Percentiles rank a stretch among this genome's conserved stretches.
These are phyloP conservation scores for Drosophila subquinaria DNA, from an alignment of 2,888 invertebrate species.

Conservation along the genomic window DNA sequence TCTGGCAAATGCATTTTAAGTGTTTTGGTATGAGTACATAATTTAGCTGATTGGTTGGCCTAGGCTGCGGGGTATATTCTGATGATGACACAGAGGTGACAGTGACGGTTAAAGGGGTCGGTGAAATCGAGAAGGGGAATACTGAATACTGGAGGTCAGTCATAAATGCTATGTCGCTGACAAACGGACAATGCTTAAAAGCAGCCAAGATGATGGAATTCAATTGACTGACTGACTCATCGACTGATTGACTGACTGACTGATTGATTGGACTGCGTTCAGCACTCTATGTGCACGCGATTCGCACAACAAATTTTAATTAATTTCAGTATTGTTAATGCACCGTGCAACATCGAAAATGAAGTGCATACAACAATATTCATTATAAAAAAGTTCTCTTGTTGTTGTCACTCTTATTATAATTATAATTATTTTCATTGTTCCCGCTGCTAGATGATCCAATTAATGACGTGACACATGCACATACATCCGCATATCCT, in stretches of 20 bases:
- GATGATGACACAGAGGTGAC: not conserved
- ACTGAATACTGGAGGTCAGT: not conserved
- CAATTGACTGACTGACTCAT: conserved; percentile 21
- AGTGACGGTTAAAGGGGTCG: not conserved
- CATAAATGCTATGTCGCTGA: conserved; percentile 35
- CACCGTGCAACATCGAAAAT: conserved; percentile 25
- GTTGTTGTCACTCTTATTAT: conserved; percentile 28
- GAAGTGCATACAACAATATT: conserved; percentile 38
- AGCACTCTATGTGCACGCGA: not conserved
- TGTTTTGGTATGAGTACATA: conserved; percentile 33
- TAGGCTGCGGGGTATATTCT: not conserved
- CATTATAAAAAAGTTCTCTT: conserved; percentile 33
- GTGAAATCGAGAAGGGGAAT: not conserved
- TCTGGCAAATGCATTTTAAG: conserved; percentile 42
- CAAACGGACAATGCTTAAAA: conserved; percentile 27
- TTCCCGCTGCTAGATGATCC: conserved; percentile 64
- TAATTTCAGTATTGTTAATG: conserved; percentile 38
- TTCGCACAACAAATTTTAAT: conserved; percentile 42
- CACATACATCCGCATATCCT: not conserved
- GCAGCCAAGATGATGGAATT: conserved; percentile 31
- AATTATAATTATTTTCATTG: conserved; percentile 36
- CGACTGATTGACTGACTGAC: conserved; percentile 7
- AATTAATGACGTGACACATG: conserved; percentile 61
- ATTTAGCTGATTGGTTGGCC: conserved; percentile 16
- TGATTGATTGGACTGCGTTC: conserved; percentile 13